phyloP scores from a whole-genome alignment of 2,888 invertebrate species.

The Drosophila rubida region DNA sequence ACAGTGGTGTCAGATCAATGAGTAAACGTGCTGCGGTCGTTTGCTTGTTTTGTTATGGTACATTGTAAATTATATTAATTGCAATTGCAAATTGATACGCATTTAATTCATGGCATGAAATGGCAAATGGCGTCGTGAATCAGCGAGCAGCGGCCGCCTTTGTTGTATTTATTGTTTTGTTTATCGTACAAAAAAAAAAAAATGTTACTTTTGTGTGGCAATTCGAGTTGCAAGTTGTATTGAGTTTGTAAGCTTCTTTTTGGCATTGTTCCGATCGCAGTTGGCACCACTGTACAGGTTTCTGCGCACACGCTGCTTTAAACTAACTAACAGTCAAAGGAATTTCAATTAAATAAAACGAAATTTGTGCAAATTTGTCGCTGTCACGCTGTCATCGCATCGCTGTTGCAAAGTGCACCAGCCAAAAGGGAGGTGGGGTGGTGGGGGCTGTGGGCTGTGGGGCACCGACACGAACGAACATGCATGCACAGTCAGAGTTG shows the following conservation, averaged over 20 bases:
- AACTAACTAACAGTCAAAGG: slow-evolving; percentile 45
- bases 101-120: neutral
- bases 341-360: slow-evolving; percentile 65
- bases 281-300: slow-evolving; percentile 33
- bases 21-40: neutral
- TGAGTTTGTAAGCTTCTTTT: neutral
- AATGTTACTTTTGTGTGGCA: too few relatives aligned
- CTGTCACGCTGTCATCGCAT: slow-evolving; percentile 33
- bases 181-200: neutral
- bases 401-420: slow-evolving; percentile 52
- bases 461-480: slow-evolving; percentile 9
- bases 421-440: neutral
- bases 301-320: slow-evolving; percentile 35
- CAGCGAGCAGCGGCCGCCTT: slow-evolving; percentile 8
- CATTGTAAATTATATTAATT: slow-evolving; percentile 17
- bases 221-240: too few relatives aligned
- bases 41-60: slow-evolving; percentile 4
- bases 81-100: slow-evolving; percentile 8
- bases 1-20: slow-evolving; percentile 38
- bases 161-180: neutral
- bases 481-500: slow-evolving; percentile 35
- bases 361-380: slow-evolving; percentile 58
- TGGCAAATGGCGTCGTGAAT: slow-evolving; percentile 8
- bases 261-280: neutral
- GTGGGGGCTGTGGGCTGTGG: neutral